Evolutionary conservation across 1,140 invertebrate species (phyloP).

Genomic region (Apis florea): DNA sequence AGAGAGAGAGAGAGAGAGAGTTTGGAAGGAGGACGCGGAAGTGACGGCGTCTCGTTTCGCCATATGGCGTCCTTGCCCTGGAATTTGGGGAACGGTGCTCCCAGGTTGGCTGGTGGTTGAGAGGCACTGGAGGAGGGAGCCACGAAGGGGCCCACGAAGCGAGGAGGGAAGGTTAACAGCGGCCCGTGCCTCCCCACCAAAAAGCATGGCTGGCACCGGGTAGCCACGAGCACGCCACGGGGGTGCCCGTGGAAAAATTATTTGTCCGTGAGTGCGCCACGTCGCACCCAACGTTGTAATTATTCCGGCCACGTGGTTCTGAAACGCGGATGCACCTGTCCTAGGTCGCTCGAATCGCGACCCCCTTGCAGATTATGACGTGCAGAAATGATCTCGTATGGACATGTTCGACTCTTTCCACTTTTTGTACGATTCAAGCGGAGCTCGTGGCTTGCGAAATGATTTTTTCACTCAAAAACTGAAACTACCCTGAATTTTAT

Average conservation of each 20-base stretch:
- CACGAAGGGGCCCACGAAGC: conserved; percentile 45
- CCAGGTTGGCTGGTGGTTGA: conserved; percentile 28
- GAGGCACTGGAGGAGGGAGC: conserved; percentile 47
- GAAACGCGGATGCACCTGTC: conserved; percentile 12
- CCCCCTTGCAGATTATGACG: not conserved
- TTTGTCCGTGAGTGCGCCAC: conserved; percentile 58
- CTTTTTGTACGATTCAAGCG: too few species aligned
- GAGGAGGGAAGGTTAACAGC: conserved; percentile 64
- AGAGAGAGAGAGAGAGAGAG: not conserved
- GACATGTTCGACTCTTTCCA: too few species aligned
- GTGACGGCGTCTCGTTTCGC: conserved; percentile 33
- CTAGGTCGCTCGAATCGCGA: not conserved
- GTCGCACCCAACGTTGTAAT: conserved; percentile 39
- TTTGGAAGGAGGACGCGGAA: conserved; percentile 23
- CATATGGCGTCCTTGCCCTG: conserved; percentile 47
- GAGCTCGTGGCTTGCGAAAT: too few species aligned
- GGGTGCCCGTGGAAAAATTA: conserved; percentile 74
- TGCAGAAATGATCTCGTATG: not conserved
- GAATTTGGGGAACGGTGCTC: conserved; percentile 40
- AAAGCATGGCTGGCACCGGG: conserved; percentile 71
- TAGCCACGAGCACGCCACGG: conserved; percentile 75
- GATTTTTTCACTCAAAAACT: too few species aligned
- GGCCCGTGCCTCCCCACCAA: conserved; percentile 70
- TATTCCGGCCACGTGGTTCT: conserved; percentile 46
- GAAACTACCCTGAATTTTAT: too few species aligned